Conservation (phyloP, 2,888 invertebrate genomes). For the Bruchidius siliquastri region DNA sequence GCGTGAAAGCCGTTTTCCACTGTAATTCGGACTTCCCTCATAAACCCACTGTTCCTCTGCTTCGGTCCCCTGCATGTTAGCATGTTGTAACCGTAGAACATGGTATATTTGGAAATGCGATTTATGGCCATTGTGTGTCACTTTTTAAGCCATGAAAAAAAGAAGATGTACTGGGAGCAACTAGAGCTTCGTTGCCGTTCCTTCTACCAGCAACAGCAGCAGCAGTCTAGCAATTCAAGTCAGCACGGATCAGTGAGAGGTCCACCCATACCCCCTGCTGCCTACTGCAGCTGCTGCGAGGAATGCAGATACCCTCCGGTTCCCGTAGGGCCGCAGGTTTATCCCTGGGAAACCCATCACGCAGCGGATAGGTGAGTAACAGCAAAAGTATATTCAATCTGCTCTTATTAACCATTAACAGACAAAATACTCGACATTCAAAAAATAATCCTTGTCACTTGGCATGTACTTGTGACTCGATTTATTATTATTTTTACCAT, state of each 20-base stretch:
- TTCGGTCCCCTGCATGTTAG: no score
- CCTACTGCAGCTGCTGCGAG: slow-evolving; percentile 65
- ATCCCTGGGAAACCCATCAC: slow-evolving; percentile 55
- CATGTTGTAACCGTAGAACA: no score
- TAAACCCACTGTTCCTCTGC: no score
- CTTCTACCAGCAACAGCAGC: slow-evolving; percentile 62
- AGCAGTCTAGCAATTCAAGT: slow-evolving; percentile 46
- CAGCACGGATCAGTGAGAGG: slow-evolving; percentile 45
- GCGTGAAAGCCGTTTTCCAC: no score
- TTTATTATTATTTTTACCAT: no score
- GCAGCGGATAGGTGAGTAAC: slow-evolving; percentile 42
- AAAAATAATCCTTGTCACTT: neutral
- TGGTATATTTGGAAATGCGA: neutral
- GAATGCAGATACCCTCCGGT: slow-evolving; percentile 60
- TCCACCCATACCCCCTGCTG: slow-evolving; percentile 46
- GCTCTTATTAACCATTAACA: no score
- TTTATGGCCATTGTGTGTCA: no score
- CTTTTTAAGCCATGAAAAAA: slow-evolving; percentile 75
- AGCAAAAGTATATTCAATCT: no score
- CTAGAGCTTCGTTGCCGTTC: slow-evolving; percentile 79
- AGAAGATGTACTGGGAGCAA: slow-evolving; percentile 95
- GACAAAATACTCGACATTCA: no score
- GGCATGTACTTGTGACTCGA: no score
- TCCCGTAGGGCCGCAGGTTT: slow-evolving; percentile 52
- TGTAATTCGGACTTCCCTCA: no score